Conservation (phyloP, 1,140 invertebrate genomes). For the Halyomorpha halys region DNA sequence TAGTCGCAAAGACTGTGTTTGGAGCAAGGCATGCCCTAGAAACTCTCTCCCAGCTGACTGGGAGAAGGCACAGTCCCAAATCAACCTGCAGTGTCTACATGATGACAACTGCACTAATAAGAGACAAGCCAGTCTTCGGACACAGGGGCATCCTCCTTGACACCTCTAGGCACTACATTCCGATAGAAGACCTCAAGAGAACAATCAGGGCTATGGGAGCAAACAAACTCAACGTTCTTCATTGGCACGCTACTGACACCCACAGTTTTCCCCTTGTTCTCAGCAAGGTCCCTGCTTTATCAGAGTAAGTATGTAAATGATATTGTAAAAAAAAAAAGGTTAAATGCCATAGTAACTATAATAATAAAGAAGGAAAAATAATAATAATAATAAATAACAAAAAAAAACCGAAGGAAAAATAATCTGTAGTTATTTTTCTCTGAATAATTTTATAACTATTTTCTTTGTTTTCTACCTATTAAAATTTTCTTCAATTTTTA, state of each 20-base stretch:
- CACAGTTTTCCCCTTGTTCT: conserved; percentile 71
- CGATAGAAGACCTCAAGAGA: conserved; percentile 52
- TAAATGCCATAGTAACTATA: no score
- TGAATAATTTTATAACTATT: no score
- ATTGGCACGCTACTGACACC: conserved; percentile 75
- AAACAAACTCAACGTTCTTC: conserved; percentile 72
- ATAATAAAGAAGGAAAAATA: no score
- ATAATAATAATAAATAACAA: no score
- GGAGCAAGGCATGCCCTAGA: conserved; percentile 66
- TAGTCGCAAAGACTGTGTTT: conserved; percentile 54
- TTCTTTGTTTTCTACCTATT: no score
- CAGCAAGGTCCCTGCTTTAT: conserved; percentile 54
- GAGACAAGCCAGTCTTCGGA: conserved; percentile 36
- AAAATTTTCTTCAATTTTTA: no score
- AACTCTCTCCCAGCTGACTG: conserved; percentile 53
- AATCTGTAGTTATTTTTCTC: no score
- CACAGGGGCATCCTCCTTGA: conserved; percentile 64
- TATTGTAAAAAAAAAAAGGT: no score
- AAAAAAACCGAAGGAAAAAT: no score
- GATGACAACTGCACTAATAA: conserved; percentile 34
- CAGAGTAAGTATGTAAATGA: conserved; percentile 39
- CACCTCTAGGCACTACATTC: conserved; percentile 64
- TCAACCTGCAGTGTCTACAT: conserved; percentile 33
- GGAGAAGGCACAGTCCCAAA: conserved; percentile 29
- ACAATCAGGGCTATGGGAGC: conserved; percentile 67